These are phyloP conservation scores for Zophobas atratus DNA, from an alignment of 1,140 invertebrate species.

Conservation along the genomic window DNA sequence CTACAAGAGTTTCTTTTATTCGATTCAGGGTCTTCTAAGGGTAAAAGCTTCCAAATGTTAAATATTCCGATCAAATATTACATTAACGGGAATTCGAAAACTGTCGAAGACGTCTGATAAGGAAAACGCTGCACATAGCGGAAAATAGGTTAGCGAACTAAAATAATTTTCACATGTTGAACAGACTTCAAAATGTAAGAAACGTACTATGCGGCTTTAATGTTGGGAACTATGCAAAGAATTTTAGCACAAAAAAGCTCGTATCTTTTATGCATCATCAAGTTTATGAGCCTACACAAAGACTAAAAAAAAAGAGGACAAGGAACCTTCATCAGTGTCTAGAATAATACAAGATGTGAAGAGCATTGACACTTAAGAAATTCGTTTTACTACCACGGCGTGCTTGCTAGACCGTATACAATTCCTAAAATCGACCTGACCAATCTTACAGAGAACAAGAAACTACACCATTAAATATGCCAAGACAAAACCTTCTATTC, in stretches of 20 bases:
- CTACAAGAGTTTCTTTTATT: neutral
- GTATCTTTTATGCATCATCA: constrained; percentile 14
- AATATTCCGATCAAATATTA: constrained; percentile 36
- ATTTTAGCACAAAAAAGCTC: neutral
- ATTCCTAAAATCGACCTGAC: constrained; percentile 32
- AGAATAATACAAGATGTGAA: constrained; percentile 26
- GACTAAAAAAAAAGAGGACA: constrained; percentile 14
- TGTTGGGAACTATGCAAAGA: neutral
- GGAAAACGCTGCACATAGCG: neutral
- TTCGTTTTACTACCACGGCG: constrained; percentile 26
- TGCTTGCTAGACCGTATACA: constrained; percentile 19
- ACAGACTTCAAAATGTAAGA: constrained; percentile 1
- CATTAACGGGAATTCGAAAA: constrained; percentile 6
- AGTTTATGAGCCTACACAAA: neutral
- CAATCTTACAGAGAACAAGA: constrained; percentile 17
- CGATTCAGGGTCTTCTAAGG: constrained; percentile 1
- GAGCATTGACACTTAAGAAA: constrained; percentile 37
- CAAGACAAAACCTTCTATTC: constrained; percentile 29
- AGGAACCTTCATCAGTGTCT: constrained; percentile 23
- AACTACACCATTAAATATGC: constrained; percentile 41
- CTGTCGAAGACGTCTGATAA: constrained; percentile 2
- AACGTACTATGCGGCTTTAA: neutral
- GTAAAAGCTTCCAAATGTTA: constrained; percentile 39
- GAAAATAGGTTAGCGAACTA: constrained; percentile 1
- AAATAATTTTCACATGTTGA: neutral